Conservation (phyloP, 2,888 invertebrate genomes). For the Hyppa rectilinea region DNA sequence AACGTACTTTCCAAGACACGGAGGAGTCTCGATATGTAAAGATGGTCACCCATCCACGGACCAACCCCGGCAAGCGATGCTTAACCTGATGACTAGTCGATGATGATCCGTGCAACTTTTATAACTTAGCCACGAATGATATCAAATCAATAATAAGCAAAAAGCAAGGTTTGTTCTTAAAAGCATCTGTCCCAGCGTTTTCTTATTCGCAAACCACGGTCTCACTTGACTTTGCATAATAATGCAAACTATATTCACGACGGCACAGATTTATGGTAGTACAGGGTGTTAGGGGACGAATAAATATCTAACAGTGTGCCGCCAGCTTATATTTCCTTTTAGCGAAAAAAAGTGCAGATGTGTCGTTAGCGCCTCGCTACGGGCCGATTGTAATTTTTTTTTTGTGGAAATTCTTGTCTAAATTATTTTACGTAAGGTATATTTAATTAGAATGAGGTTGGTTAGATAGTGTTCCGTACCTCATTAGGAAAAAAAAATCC, state of each 20-base stretch:
- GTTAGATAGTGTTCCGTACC: too few relatives aligned
- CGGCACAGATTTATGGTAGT: slow-evolving; percentile 79
- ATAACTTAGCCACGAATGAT: too few relatives aligned
- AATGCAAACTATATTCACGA: slow-evolving; percentile 86
- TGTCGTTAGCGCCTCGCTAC: slow-evolving; percentile 30
- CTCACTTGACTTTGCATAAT: slow-evolving; percentile 84
- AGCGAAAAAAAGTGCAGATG: slow-evolving; percentile 55
- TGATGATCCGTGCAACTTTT: too few relatives aligned
- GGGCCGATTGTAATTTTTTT: slow-evolving; percentile 17
- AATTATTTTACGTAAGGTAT: too few relatives aligned
- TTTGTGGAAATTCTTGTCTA: too few relatives aligned
- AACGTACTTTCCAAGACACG: too few relatives aligned
- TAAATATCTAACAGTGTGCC: slow-evolving; percentile 76
- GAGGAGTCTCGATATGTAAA: too few relatives aligned
- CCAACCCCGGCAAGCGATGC: too few relatives aligned
- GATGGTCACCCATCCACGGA: too few relatives aligned
- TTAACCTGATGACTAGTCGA: too few relatives aligned
- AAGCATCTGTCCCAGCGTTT: slow-evolving; percentile 68
- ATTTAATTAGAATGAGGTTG: too few relatives aligned
- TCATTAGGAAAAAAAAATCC: too few relatives aligned
- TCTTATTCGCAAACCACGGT: slow-evolving; percentile 74
- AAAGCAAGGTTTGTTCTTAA: slow-evolving; percentile 56
- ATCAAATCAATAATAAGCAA: slow-evolving; percentile 55
- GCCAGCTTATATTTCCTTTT: slow-evolving; percentile 67
- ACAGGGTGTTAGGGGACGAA: slow-evolving; percentile 78